Conservation (phyloP, 2,797 vertebrate species). For the Premnoplex brunnescens region DNA sequence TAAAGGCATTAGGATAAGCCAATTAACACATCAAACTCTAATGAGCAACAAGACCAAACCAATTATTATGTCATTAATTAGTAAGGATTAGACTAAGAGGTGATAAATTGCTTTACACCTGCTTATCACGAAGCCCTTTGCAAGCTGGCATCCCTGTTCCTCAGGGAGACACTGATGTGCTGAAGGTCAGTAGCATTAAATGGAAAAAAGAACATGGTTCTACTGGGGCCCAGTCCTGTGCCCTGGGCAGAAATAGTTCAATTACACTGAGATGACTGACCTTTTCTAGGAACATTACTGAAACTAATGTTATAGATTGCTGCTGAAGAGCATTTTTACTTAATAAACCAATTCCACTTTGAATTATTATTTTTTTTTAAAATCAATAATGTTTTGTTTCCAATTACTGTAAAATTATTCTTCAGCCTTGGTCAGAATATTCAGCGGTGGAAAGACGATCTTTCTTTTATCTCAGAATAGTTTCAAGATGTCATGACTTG, state of each 20-base stretch:
- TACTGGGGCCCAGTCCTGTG: background rate
- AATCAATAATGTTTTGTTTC: background rate
- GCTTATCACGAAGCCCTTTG: background rate
- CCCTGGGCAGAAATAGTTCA: background rate
- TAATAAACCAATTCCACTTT: background rate
- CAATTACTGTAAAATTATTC: background rate
- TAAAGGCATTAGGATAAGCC: background rate
- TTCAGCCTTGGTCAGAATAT: background rate
- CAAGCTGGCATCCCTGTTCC: fast-evolving
- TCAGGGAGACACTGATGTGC: background rate
- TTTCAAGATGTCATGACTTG: background rate
- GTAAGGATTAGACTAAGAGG: background rate
- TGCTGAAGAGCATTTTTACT: background rate
- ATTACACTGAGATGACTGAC: background rate
- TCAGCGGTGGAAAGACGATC: background rate
- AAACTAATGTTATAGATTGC: background rate
- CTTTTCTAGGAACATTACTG: background rate
- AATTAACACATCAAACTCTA: background rate
- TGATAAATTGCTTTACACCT: background rate
- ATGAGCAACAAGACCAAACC: background rate
- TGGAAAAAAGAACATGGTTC: background rate
- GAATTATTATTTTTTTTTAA: background rate
- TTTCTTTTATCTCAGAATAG: background rate
- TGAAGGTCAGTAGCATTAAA: background rate
- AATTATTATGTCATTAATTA: slow-evolving; percentile 15